Evolutionary conservation across 2,113 vertebrate genomes (phyloP), one percentile per base, ranked within the genome.

Genomic region (Centrocercus urophasianus): DNA sequence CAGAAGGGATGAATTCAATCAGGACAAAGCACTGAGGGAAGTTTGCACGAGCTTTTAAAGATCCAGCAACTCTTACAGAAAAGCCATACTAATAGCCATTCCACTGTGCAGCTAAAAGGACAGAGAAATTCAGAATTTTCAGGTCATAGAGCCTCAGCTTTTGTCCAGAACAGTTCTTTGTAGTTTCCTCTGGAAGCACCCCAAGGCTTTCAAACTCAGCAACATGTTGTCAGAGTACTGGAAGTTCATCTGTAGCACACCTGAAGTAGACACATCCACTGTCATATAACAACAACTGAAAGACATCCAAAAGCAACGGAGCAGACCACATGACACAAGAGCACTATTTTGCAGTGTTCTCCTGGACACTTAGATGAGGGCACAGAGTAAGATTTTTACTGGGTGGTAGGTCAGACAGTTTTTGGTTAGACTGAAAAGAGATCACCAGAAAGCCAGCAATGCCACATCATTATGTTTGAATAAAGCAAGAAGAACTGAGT

Each of bases 381-480:
- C 1, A 60, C 5, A 66, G 5, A 4, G 45, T 8, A 48, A 0
- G 0, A 40, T 50, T 75, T 48, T 19, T 93, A 11, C 10, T 48
- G 13, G 21, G 28, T 7, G 50, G 34, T 24, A 93, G 43, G 43
- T 34, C 52, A 75, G 56, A 75, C 54, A 77, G 69, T 67, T 52
- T 74, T 38, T 25, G 27, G 30, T 43, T 20, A 61, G 45, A 12
- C 56, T 74, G 27, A 88, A 34, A 84, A 61, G 52, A 67, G 21
- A 73, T 15, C 8, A 22, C 8, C 76, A 36, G 42, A 36, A 87
- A 89, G 52, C 43, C 34, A 87, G 24, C 56, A 76, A 38, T n/a
- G 50, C 40, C 50, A 84, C 83, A 32, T 43, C 73, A 90, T 80
- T 36, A 77, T 2, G 19, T 74, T 45, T 52, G 59, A 64, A 15